A percentile compares a stretch with the other conserved stretches of the same genome.
Conservation (phyloP, 2,797 vertebrate genomes). For the Schizopygopsis malacanthus region DNA sequence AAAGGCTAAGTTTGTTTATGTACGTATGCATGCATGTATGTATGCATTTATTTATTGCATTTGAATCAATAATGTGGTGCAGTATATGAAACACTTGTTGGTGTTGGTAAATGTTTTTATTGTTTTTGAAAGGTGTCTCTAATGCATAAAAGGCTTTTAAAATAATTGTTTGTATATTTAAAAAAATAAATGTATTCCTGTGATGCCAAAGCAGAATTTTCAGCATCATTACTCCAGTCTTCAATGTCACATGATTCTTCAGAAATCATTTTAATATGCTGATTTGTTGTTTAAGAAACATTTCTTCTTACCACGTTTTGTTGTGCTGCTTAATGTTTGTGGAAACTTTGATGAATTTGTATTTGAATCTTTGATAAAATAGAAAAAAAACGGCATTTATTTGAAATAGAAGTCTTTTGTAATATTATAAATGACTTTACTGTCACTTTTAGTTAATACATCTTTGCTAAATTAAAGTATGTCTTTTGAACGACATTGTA, state of each 20-base stretch:
- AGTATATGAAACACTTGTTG: neutral
- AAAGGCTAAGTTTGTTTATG: neutral
- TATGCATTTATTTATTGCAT: neutral
- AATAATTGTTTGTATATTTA: neutral
- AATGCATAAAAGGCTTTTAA: neutral
- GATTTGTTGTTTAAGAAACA: neutral
- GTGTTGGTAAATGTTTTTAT: neutral
- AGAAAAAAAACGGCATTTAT: neutral
- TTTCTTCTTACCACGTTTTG: neutral
- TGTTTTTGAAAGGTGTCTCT: neutral
- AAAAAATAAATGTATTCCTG: too few species aligned
- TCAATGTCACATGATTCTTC: neutral
- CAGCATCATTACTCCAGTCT: neutral
- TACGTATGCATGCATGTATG: too few species aligned
- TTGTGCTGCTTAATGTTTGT: neutral
- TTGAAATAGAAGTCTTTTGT: neutral
- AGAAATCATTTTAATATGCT: neutral
- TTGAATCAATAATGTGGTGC: neutral
- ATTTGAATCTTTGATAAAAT: neutral
- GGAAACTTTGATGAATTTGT: neutral
- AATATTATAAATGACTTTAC: neutral
- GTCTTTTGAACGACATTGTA: neutral
- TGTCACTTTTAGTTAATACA: neutral
- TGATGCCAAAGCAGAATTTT: neutral
- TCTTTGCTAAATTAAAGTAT: neutral